phyloP scores from a whole-genome alignment of 2,797 vertebrate genomes.

The Basileuterus tristriatus region DNA sequence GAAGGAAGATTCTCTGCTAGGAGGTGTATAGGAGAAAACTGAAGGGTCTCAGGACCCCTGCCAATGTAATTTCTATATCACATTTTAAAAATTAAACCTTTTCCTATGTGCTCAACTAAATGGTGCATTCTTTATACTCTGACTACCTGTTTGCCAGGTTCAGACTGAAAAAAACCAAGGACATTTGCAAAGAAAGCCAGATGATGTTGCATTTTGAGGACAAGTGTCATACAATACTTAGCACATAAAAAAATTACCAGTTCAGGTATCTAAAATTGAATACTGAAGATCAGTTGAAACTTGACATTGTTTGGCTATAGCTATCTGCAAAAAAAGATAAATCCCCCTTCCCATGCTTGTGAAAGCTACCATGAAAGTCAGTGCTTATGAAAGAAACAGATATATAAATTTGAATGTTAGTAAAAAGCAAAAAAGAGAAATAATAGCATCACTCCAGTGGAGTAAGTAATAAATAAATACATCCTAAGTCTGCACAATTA shows the following conservation, averaged over 20 bases:
- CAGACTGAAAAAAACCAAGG: not conserved
- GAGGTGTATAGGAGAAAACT: not conserved
- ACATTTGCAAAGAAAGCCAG: not conserved
- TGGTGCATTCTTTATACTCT: not conserved
- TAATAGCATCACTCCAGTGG: not conserved
- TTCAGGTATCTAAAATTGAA: not conserved
- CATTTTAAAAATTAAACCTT: not conserved
- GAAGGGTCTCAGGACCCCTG: not conserved
- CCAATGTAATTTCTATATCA: not conserved
- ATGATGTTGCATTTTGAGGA: not conserved
- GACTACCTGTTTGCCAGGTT: not conserved
- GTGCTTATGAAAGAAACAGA: not conserved
- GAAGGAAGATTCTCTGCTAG: not conserved
- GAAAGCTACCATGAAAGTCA: not conserved
- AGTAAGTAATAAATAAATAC: not conserved
- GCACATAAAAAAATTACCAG: not conserved
- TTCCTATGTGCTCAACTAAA: not conserved
- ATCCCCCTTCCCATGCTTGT: not conserved
- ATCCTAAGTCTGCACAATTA: not conserved
- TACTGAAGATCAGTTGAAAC: not conserved
- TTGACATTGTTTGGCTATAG: not conserved
- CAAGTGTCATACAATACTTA: not conserved
- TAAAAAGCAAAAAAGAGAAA: not conserved
- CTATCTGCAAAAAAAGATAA: not conserved
- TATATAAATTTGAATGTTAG: not conserved